These are phyloP conservation scores for Erebia palarica DNA, from an alignment of 2,888 invertebrate genomes.

Conservation along the genomic window DNA sequence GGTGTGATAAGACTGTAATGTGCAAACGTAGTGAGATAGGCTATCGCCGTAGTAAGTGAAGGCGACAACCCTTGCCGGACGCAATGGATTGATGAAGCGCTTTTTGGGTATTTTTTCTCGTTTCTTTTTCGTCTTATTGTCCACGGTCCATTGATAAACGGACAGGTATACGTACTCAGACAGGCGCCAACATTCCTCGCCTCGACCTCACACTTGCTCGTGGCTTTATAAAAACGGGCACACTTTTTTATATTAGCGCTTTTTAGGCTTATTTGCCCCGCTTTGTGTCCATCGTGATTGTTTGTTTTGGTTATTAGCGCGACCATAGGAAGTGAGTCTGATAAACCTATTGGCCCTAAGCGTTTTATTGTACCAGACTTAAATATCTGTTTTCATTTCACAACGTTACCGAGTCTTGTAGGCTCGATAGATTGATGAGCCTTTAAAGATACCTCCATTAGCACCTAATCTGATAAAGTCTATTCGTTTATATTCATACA, in stretches of 20 bases:
- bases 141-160: conserved; percentile 80
- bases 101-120: conserved; percentile 74
- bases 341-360: conserved; percentile 79
- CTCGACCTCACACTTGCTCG: conserved; percentile 81
- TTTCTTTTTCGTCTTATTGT: conserved; percentile 72
- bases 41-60: conserved; percentile 39
- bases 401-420: conserved; percentile 28
- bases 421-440: conserved; percentile 46
- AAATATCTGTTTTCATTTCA: conserved; percentile 67
- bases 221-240: conserved; percentile 77
- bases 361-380: conserved; percentile 80
- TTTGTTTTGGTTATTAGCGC: conserved; percentile 81
- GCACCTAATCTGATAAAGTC: conserved; percentile 51
- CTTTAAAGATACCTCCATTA: conserved; percentile 63
- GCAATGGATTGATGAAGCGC: conserved; percentile 78
- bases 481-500: conserved; percentile 19
- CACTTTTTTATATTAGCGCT: conserved; percentile 80
- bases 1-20: conserved; percentile 30
- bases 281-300: conserved; percentile 75
- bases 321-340: conserved; percentile 78
- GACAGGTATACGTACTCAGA: conserved; percentile 83
- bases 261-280: conserved; percentile 78
- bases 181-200: conserved; percentile 82
- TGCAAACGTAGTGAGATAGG: conserved; percentile 32
- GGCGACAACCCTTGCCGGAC: conserved; percentile 77